Conservation (phyloP, 2,113 vertebrate genomes). For the Rhea pennata region DNA sequence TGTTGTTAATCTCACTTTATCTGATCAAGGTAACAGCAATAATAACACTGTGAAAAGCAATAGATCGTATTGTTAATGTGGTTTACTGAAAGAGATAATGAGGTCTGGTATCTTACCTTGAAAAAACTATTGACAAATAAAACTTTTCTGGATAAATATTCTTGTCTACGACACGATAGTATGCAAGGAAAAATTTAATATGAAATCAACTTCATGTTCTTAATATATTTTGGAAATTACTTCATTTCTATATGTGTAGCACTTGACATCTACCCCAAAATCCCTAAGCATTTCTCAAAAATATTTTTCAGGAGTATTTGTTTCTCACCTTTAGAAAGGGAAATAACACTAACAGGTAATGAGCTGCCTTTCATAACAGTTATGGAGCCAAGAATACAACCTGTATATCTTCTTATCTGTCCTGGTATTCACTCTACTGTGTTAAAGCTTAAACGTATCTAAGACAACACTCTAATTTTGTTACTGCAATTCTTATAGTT, state of each 20-base stretch:
- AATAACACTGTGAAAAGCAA: constrained; percentile 35
- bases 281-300: background rate
- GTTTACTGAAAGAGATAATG: constrained; percentile 38
- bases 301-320: background rate
- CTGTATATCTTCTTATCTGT: background rate
- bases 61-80: background rate
- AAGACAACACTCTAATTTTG: background rate
- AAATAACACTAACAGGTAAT: background rate
- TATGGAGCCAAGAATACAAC: background rate
- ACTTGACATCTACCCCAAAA: background rate
- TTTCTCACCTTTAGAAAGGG: background rate
- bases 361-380: background rate
- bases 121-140: constrained; percentile 30
- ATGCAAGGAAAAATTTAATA: background rate
- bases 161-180: background rate
- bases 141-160: background rate
- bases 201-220: background rate
- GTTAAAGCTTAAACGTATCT: background rate
- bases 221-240: background rate
- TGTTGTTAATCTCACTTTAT: background rate
- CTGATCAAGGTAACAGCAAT: background rate
- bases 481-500: background rate
- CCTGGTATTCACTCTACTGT: background rate
- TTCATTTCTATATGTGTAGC: background rate
- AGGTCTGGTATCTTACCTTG: constrained; percentile 19